A percentile compares a stretch with the other conserved stretches of the same genome.
These are phyloP conservation scores for Tetanocera ferruginea DNA, from an alignment of 2,888 invertebrate species.

Conservation along the genomic window DNA sequence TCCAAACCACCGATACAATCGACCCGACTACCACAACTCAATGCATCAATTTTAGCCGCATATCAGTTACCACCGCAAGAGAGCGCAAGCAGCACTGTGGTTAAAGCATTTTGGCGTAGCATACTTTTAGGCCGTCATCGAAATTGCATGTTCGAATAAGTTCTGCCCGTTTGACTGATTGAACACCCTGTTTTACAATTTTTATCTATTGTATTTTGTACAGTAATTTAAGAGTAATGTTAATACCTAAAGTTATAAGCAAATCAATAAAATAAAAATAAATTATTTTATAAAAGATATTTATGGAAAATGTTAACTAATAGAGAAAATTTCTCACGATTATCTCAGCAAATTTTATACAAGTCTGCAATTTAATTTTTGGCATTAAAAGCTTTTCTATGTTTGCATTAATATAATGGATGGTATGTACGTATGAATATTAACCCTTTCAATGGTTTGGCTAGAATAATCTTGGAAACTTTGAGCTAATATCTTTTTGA, in stretches of 20 bases:
- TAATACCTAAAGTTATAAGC: slow-evolving; percentile 5
- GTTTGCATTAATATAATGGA: too few relatives aligned
- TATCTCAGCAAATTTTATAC: too few relatives aligned
- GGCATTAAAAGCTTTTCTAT: too few relatives aligned
- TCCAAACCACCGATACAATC: slow-evolving; percentile 72
- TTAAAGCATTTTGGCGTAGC: not conserved
- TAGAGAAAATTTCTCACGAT: too few relatives aligned
- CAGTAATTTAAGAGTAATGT: slow-evolving; percentile 45
- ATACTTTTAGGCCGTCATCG: slow-evolving; percentile 2
- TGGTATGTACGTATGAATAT: too few relatives aligned
- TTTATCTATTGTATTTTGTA: slow-evolving; percentile 40
- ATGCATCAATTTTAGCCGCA: slow-evolving; percentile 72
- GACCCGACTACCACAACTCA: slow-evolving; percentile 75
- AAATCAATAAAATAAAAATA: slow-evolving; percentile 1
- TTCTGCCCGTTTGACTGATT: slow-evolving; percentile 9
- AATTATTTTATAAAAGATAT: not conserved
- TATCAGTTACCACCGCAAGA: not conserved
- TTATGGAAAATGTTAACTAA: not conserved
- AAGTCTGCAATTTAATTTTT: too few relatives aligned
- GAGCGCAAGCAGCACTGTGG: not conserved
- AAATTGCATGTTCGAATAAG: not conserved
- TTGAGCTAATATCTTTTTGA: too few relatives aligned
- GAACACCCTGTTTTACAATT: not conserved
- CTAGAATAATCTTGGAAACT: too few relatives aligned
- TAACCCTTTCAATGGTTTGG: too few relatives aligned